Conservation (phyloP, 2,888 invertebrate genomes). For the Drosophila sordidula region DNA sequence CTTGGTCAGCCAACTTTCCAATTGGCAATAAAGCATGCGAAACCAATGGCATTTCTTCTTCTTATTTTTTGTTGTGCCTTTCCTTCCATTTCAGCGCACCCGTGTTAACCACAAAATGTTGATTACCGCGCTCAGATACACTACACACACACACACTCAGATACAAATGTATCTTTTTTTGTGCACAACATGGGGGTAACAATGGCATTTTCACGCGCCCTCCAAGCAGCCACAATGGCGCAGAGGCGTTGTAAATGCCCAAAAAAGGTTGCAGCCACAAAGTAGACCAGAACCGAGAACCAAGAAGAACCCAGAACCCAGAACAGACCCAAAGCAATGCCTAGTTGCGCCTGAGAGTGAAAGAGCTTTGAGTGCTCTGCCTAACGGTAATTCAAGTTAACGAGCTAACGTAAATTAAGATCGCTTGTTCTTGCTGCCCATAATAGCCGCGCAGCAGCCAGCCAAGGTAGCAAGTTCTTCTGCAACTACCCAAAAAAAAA, state of each 20-base stretch:
- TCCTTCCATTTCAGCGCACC: conserved; percentile 38
- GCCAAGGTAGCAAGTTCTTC: conserved; percentile 47
- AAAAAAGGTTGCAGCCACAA: conserved; percentile 70
- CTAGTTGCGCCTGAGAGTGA: conserved; percentile 48
- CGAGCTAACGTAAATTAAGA: conserved; percentile 81
- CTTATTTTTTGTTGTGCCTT: conserved; percentile 25
- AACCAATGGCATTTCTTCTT: conserved; percentile 67
- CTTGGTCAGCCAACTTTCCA: conserved; percentile 73
- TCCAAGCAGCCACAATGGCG: conserved; percentile 62
- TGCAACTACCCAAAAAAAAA: conserved; percentile 31
- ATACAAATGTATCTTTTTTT: conserved; percentile 28
- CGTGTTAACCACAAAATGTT: conserved; percentile 78
- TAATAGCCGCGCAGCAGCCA: conserved; percentile 31
- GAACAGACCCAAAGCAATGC: conserved; percentile 30
- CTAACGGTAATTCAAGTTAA: conserved; percentile 78
- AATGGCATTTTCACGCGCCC: conserved; percentile 79
- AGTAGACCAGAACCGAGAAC: conserved; percentile 37
- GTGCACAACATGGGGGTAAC: conserved; percentile 40
- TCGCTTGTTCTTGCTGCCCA: conserved; percentile 69
- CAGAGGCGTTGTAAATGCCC: conserved; percentile 79
- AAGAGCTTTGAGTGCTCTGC: conserved; percentile 49
- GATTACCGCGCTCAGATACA: conserved; percentile 70
- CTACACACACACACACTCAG: conserved; percentile 11
- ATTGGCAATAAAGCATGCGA: conserved; percentile 80
- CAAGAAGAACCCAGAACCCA: conserved; percentile 3